Percentiles rank a stretch among this genome's conserved stretches.
Evolutionary conservation across 1,140 invertebrate species (phyloP).

Genomic region (Drosophila leontia): DNA sequence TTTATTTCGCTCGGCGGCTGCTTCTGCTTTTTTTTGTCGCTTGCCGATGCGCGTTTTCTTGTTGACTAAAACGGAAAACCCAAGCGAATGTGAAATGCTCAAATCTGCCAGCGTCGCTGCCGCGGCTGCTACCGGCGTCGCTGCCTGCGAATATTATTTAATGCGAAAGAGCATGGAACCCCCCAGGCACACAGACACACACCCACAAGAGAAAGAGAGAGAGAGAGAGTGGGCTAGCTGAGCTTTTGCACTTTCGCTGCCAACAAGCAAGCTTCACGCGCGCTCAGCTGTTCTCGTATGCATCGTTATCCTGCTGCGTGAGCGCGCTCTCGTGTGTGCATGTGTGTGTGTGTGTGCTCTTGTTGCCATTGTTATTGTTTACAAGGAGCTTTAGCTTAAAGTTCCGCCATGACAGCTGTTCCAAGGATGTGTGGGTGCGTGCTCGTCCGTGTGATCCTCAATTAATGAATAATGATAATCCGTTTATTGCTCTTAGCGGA

Average conservation of each 20-base stretch:
- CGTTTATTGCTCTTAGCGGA: not conserved
- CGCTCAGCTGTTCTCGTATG: conserved; percentile 31
- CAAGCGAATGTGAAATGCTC: conserved; percentile 65
- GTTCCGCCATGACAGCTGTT: conserved; percentile 25
- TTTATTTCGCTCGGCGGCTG: conserved; percentile 7
- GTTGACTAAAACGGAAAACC: conserved; percentile 70
- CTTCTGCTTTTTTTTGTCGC: conserved; percentile 32
- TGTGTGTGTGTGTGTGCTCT: not conserved
- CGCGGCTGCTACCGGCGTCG: conserved; percentile 13
- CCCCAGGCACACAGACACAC: not conserved
- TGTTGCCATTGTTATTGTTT: conserved; percentile 20
- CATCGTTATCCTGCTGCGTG: conserved; percentile 29
- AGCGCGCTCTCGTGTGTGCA: not conserved
- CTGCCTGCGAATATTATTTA: conserved; percentile 72
- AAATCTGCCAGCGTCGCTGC: conserved; percentile 37
- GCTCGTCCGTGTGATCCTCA: conserved; percentile 1
- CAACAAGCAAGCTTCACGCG: conserved; percentile 22
- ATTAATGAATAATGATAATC: not conserved
- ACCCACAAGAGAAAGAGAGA: not conserved
- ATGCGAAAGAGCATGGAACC: conserved; percentile 49
- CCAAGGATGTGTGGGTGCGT: not conserved
- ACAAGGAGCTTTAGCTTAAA: conserved; percentile 22
- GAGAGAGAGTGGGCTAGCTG: conserved; percentile 16
- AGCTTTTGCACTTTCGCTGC: conserved; percentile 54
- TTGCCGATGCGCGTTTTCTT: conserved; percentile 64